Evolutionary conservation across 2,888 invertebrate genomes (phyloP), one percentile per base, ranked within the genome.

Genomic region (Drosophila mimetica): DNA sequence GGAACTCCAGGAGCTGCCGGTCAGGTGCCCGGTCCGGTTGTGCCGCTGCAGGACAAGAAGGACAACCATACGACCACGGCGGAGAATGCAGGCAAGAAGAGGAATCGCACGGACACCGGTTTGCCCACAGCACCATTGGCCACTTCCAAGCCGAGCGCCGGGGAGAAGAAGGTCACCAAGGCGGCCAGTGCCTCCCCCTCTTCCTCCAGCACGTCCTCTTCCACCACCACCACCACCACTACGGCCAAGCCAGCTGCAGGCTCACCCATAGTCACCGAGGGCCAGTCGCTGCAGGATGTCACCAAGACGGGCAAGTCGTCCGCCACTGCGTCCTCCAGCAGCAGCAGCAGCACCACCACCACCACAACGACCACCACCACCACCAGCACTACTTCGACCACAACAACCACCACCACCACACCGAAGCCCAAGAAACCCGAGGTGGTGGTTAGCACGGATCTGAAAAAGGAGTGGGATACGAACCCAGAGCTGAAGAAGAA

Each of bases 361-460:
- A 78, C 76, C 0, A 76, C 13, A 2, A 11, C 32, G 9, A 2
- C 88, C 2, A 82, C 78, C 0, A 84, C 84, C 0, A 44, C 39
- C 0, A 84, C 84, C 0, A 81, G 84, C 0, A 82, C 79, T 0
- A 82, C 84, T 0, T 84, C 89, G 0, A 84, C 89, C 0, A 90
- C 90, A 0, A 80, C 84, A 0, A 82, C 79, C 0, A 83, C 84
- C 0, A 85, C 89, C 0, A 85, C 89, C 0, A 90, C 90, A n/a
- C 89, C 85, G 44, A 92, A 90, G 74, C 92, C 92, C 9, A 93
- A 92, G 65, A 94, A 94, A 79, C 94, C 94, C 4, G 91, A 89
- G n/a, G 89, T 93, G 6, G 93, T 93, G 1, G 86, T 90, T 42
- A 92, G 93, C 50, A 90, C 91, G 59, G 90, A 90, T 51, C 51